Evolutionary conservation across 2,888 invertebrate genomes (phyloP).

Genomic region (Bombylius major): DNA sequence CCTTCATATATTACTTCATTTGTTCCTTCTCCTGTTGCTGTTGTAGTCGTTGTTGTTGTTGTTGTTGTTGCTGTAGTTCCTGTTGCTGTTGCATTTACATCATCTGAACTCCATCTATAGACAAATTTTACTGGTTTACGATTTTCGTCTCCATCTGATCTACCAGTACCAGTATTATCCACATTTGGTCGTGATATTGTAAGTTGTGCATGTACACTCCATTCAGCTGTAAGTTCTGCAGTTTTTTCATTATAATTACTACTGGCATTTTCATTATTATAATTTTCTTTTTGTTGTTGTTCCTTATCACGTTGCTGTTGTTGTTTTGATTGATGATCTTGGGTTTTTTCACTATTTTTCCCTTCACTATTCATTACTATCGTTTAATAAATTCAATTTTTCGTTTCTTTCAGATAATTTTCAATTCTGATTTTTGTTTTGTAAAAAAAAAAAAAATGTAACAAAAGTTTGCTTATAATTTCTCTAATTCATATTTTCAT

Average conservation of each 20-base stretch:
- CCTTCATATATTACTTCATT: not conserved
- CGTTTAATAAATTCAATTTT: not conserved
- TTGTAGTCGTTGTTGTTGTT: not conserved
- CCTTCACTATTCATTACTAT: constrained; percentile 11
- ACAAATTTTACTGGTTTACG: constrained; percentile 34
- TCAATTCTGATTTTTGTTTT: too few species aligned
- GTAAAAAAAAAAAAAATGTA: too few species aligned
- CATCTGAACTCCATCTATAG: constrained; percentile 41
- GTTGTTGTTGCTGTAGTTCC: not conserved
- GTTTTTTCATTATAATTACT: constrained; percentile 1
- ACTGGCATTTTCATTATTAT: not conserved
- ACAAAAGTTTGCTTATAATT: too few species aligned
- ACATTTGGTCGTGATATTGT: constrained; percentile 43
- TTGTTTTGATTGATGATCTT: not conserved
- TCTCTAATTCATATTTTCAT: too few species aligned
- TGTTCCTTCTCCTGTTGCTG: not conserved
- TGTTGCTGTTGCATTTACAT: constrained; percentile 33
- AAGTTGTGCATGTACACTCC: constrained; percentile 57
- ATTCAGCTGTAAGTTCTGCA: constrained; percentile 42
- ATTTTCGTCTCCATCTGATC: constrained; percentile 14
- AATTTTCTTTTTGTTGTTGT: not conserved
- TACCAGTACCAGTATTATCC: constrained; percentile 26
- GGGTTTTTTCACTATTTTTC: constrained; percentile 2
- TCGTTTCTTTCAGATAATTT: too few species aligned
- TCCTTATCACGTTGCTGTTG: constrained; percentile 3